Base-by-base conservation (phyloP, 2,888 invertebrate species). In the Idaea aversata region DNA sequence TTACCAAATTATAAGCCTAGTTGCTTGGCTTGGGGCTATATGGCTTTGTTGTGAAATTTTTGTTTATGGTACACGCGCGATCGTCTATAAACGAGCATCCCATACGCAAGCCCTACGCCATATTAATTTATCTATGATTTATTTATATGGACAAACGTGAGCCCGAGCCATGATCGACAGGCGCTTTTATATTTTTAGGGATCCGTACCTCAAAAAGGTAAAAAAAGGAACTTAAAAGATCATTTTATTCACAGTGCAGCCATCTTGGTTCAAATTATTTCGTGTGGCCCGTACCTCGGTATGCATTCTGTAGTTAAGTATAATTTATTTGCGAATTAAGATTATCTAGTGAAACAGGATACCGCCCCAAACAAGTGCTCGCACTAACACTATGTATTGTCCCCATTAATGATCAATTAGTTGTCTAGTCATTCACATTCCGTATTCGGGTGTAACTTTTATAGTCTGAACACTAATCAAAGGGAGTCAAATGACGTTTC, bases 321-420 rank as follows among this genome's bases (percentile, higher is more conserved):
- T 36, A 5, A 36, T 36, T 47, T 10, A 47, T 47, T 47, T 47
- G 13, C 10, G 47, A 47, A 13, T 47, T 47, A 47, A 47, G 47
- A 47, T n/a, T 47, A 47, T 6, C 13, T 47, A 47, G 47, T 47
- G 47, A 59, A 13, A 13, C 59, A 34, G 71, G 76, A 69, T 73
- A 77, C 76, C 77, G 83, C 83, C 83, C 83, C 83, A 83, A 82
- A 74, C 70, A 78, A 82, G 74, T 73, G 66, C 70, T 73, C 72
- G 69, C 71, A 70, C 69, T 70, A 71, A 70, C 62, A 66, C 34
- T 5, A 58, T 63, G 68, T 72, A 73, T 71, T 35, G 65, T 76
- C 77, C 75, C 77, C 59, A 47, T 47, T 47, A 47, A 10, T 13
- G 47, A 47, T 47, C 47, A 47, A 47, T 47, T 13, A 13, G 13